Percentiles rank a stretch among this genome's conserved stretches.
Conservation (phyloP, 2,113 vertebrate species). For the Noturus placidus region DNA sequence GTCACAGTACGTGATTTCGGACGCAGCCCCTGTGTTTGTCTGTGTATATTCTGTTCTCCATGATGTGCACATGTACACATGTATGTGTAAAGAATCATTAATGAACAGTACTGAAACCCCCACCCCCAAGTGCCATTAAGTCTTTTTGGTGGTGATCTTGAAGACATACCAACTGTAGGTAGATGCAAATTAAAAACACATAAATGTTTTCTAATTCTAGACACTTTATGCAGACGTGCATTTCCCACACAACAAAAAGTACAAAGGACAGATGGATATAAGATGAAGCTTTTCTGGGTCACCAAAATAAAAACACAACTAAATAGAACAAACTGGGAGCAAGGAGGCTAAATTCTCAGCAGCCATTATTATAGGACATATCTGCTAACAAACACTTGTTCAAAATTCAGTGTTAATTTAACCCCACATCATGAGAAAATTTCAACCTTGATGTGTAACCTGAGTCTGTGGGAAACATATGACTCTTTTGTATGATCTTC, state of each 20-base stretch:
- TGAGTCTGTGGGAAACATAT: not conserved
- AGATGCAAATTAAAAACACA: not conserved
- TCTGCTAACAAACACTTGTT: not conserved
- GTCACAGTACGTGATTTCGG: too few species aligned
- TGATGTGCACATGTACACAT: not conserved
- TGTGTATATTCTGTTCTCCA: not conserved
- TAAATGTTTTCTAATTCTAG: not conserved
- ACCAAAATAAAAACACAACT: not conserved
- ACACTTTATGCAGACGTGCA: constrained; percentile 8
- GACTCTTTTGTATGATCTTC: not conserved
- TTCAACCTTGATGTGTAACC: not conserved
- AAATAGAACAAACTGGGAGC: constrained; percentile 14
- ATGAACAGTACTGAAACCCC: not conserved
- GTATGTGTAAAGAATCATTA: not conserved
- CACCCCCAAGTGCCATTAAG: not conserved
- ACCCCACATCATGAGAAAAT: constrained; percentile 16
- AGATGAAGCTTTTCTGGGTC: constrained; percentile 50
- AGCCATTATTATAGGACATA: not conserved
- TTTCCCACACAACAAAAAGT: not conserved
- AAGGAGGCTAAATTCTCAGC: constrained; percentile 3
- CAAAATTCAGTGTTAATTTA: constrained; percentile 2
- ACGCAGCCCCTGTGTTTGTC: not conserved
- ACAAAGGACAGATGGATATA: not conserved
- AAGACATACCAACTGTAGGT: not conserved
- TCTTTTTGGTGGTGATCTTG: not conserved